Evolutionary conservation across 37 sponge, comb jelly and placozoan species (phyloP).

Genomic region (Cliona cf. orientalis): DNA sequence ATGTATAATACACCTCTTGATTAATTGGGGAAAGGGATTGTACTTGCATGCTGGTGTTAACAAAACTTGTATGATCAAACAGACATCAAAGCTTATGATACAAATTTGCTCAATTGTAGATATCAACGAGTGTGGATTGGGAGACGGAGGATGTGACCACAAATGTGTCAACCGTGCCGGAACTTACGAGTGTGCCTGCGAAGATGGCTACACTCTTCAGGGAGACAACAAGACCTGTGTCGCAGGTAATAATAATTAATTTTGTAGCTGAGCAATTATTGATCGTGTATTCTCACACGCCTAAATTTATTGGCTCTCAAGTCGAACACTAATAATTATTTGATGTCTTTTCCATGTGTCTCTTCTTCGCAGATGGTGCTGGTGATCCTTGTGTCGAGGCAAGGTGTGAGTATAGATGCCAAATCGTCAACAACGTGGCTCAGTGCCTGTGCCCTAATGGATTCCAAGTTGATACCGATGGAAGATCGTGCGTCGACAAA

Average conservation of each 20-base stretch:
- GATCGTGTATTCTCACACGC: too few relatives aligned
- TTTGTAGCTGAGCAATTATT: too few relatives aligned
- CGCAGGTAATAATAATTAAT: neutral
- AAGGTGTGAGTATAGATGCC: too few relatives aligned
- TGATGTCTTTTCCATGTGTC: neutral
- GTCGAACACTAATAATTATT: neutral
- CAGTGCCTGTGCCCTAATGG: too few relatives aligned
- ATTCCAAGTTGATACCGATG: too few relatives aligned
- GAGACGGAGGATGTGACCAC: slow-evolving; percentile 31
- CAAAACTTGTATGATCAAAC: neutral
- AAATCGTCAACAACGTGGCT: too few relatives aligned
- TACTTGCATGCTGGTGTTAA: too few relatives aligned
- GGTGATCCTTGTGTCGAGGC: neutral
- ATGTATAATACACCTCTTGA: too few relatives aligned
- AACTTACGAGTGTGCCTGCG: slow-evolving; percentile 34
- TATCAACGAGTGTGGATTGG: slow-evolving; percentile 75
- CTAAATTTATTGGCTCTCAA: too few relatives aligned
- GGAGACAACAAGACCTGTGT: slow-evolving; percentile 10
- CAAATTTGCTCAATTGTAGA: slow-evolving; percentile 35
- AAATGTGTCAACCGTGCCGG: slow-evolving; percentile 40
- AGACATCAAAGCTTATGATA: neutral
- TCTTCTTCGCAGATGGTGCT: neutral
- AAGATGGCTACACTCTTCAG: slow-evolving; percentile 11
- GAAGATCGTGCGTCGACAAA: too few relatives aligned
- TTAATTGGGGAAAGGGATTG: too few relatives aligned